Evolutionary conservation across 2,888 invertebrate genomes (phyloP), one percentile per base, ranked within the genome.

Genomic region (Cylloceria caligata): DNA sequence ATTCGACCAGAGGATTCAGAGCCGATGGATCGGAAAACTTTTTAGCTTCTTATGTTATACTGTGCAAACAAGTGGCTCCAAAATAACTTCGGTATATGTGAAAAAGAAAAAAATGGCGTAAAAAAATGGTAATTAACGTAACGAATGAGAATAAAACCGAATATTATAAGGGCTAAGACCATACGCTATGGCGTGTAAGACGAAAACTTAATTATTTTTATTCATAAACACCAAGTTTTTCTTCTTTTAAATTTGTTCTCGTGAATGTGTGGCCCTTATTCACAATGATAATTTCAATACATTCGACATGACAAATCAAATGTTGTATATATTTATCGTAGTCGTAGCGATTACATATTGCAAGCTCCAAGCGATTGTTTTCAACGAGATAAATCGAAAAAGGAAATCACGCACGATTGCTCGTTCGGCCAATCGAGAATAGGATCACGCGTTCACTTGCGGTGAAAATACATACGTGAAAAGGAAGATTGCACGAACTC

Each of bases 361-460:
- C 49, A 7, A 6, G 21, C 7, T 47, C 16, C 47, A 47, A 2
- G 1, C 19, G 24, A 49, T 24, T 21, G 45, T 24, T 39, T 21
- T 42, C 62, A 21, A 21, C 19, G 11, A 39, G 24, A 39, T 13
- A 27, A 57, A 71, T 71, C 30, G 19, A 11, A 57, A 71, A 39
- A 49, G 49, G 9, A 74, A 69, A 72, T 78, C 65, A 67, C 71
- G 65, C 65, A 13, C 65, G 69, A 78, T 78, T 60, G 74, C 74
- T 74, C 60, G 49, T 16, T 74, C 69, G 73, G 16, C 68, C 77
- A 57, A 78, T 65, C 60, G 78, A 69, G 57, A 64, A 57, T 67
- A 42, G 21, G 47, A 64, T 75, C 71, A 60, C 65, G 72, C 36
- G 47, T 67, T 52, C 60, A 30, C 21, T 36, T 21, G 57, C 24